Percentiles rank a stretch among this genome's conserved stretches.
These are phyloP conservation scores for Chymomyza procnemis DNA, from an alignment of 2,888 invertebrate genomes.

Conservation along the genomic window DNA sequence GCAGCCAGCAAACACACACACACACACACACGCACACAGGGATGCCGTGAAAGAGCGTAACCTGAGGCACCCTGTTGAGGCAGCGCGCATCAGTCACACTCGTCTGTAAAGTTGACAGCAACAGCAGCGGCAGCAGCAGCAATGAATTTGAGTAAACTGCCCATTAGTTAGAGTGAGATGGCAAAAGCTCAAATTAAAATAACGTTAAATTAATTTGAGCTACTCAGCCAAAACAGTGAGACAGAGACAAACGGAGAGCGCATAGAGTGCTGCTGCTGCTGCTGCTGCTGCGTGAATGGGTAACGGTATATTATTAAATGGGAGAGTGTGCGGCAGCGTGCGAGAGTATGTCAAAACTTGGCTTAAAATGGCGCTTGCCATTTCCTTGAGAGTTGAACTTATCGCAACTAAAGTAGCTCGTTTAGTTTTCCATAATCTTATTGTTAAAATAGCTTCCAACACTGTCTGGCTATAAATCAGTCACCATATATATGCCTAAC, in stretches of 20 bases:
- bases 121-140: not conserved
- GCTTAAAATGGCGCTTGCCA: constrained; percentile 30
- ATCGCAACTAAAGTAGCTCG: not conserved
- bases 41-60: constrained; percentile 49
- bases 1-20: constrained; percentile 28
- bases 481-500: constrained; percentile 34
- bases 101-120: constrained; percentile 29
- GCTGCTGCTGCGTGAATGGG: no score
- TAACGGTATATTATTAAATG: no score
- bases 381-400: not conserved
- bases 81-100: constrained; percentile 36
- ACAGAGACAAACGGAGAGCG: not conserved
- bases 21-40: not conserved
- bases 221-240: constrained; percentile 21
- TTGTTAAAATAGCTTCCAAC: no score
- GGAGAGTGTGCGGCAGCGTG: not conserved
- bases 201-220: constrained; percentile 70
- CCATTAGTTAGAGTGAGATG: constrained; percentile 30
- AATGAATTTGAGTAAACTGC: constrained; percentile 7
- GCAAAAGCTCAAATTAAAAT: constrained; percentile 63
- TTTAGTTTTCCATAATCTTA: not conserved
- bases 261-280: no score
- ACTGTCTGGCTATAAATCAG: constrained; percentile 23
- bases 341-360: not conserved
- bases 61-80: constrained; percentile 53